Evolutionary conservation across 1,140 invertebrate species (phyloP).

Genomic region (Cydia pomonella): DNA sequence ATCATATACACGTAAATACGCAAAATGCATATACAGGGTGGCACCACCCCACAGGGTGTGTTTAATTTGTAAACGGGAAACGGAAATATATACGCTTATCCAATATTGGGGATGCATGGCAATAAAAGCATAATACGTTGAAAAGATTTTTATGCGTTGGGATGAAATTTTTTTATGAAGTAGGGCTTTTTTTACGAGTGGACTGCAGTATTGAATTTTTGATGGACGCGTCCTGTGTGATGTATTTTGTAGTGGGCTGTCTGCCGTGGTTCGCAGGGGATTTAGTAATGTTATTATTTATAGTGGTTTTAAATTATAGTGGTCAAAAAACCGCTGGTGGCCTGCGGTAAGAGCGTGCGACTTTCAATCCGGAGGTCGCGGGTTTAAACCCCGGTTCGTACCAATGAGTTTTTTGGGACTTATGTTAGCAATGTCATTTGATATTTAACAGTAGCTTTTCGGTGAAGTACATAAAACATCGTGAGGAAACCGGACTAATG

Average conservation of each 20-base stretch:
- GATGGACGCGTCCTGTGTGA: constrained; percentile 19
- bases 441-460: too few species aligned
- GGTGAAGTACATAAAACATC: too few species aligned
- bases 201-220: constrained; percentile 31
- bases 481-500: too few species aligned
- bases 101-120: constrained; percentile 59
- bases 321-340: too few species aligned
- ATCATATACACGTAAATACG: constrained; percentile 61
- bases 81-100: constrained; percentile 63
- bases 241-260: constrained; percentile 13
- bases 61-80: constrained; percentile 75
- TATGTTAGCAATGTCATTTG: too few species aligned
- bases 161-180: constrained; percentile 55
- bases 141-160: constrained; percentile 66
- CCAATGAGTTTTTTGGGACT: too few species aligned
- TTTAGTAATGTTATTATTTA: constrained; percentile 1
- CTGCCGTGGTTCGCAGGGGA: background rate
- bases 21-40: constrained; percentile 47
- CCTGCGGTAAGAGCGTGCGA: too few species aligned
- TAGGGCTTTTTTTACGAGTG: constrained; percentile 52
- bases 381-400: too few species aligned
- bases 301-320: background rate
- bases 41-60: constrained; percentile 50
- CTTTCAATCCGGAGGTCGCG: too few species aligned
- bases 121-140: constrained; percentile 43